Evolutionary conservation across 2,888 invertebrate genomes (phyloP).

Genomic region (Tenthredo mesomela): DNA sequence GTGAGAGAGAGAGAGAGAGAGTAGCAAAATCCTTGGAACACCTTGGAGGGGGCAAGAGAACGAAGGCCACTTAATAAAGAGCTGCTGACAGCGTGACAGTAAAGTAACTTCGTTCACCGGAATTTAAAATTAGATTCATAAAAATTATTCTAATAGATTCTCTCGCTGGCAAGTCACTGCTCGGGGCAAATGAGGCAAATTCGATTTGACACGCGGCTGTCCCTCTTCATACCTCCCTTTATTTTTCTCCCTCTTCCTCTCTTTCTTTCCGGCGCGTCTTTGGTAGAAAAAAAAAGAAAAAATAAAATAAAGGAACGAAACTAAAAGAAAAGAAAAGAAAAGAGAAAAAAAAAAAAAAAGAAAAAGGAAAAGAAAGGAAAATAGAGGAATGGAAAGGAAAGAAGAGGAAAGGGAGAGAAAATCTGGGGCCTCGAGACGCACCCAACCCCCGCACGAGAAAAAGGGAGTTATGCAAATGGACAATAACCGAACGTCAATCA

Average conservation of each 20-base stretch:
- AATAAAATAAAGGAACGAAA: conserved; percentile 50
- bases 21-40: conserved; percentile 49
- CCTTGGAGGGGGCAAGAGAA: conserved; percentile 13
- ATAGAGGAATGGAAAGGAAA: too few relatives aligned
- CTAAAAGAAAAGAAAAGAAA: conserved; percentile 14
- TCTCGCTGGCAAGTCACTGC: conserved; percentile 60
- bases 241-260: conserved; percentile 32
- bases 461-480: conserved; percentile 74
- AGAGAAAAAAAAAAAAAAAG: not conserved
- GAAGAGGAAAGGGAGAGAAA: too few relatives aligned
- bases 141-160: conserved; percentile 78
- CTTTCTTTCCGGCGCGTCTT: conserved; percentile 31
- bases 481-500: conserved; percentile 77
- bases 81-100: conserved; percentile 74
- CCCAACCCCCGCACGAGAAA: not conserved
- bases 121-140: conserved; percentile 78
- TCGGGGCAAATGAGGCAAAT: conserved; percentile 75
- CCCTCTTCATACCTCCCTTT: conserved; percentile 58
- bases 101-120: conserved; percentile 75
- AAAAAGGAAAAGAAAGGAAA: not conserved
- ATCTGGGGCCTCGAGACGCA: too few relatives aligned
- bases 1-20: conserved; percentile 32
- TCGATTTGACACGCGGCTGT: conserved; percentile 76
- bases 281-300: conserved; percentile 29
- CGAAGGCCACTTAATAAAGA: conserved; percentile 73